Base-by-base conservation (phyloP, 2,888 invertebrate genomes). In the Chironomus tentans region DNA sequence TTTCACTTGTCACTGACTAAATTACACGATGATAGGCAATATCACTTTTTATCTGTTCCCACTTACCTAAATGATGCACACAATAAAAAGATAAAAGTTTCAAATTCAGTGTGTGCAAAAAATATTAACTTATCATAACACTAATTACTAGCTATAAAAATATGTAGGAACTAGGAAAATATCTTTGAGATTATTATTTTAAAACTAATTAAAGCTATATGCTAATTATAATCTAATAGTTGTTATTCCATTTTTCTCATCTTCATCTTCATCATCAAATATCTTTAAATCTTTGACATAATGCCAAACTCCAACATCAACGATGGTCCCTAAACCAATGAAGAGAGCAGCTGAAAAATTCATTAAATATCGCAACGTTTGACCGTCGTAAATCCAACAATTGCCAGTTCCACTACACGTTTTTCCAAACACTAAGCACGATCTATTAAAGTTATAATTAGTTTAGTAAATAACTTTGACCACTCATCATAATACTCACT, bases 391-490 rank as follows among this genome's bases (percentile, higher is more conserved):
- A 28, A 75, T 48, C 69, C 77, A 73, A 38, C 77, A 70, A 18
- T 74, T 74, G 18, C 74, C 74, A 65, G 85, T 86, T 48, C 86
- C 86, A 2, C 86, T 84, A 79, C 89, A 89, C 21, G 87, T 88
- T 80, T 87, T 87, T 2, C 89, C 89, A 89, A 89, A 90, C 50
- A 89, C 87, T 48, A 88, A 81, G 79, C 89, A 89, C 2, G 88
- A 86, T n/a, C 71, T 69, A 24, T 2, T 24, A 69, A 46, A 46
- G 4, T n/a, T 5, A 69, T 65, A n/a, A 56, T 18, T 15, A 56
- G 7, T 15, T 24, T 56, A 22, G 62, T 73, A 46, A 62, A 73
- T 15, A 15, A 15, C 2, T 56, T 7, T 38, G 38, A 38, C 7
- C 7, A 38, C 10, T 2, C 10, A 38, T 28, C 28, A 10, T 15